Evolutionary conservation across 2,888 invertebrate genomes (phyloP), one percentile per base, ranked within the genome.

Genomic region (Auanema freiburgensis): DNA sequence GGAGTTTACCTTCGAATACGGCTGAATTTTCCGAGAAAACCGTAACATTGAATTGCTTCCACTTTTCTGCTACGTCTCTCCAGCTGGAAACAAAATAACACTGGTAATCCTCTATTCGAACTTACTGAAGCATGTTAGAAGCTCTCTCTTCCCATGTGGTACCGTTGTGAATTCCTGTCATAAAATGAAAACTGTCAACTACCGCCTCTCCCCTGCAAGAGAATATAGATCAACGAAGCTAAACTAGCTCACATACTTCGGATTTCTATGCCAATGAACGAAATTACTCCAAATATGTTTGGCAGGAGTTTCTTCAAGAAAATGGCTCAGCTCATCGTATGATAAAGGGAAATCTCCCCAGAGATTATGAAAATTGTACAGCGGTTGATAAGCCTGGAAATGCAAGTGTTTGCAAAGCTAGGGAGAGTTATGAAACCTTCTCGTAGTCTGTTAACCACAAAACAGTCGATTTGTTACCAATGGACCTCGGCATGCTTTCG

Each of bases 21-120:
- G 65, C 62, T 12, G 69, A 60, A 46, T 66, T 70, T 44, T 62
- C 63, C n/a, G 57, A 49, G 53, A 54, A 65, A 12, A 67, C 58
- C 21, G 67, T 70, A n/a, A 72, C 67, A 25, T 72, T 69, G 66
- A 64, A 72, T 40, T 65, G 51, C n/a, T 50, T 21, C 64, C 63
- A 70, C 16, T 51, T 24, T 6, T 52, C 60, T 2, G 69, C 72
- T 16, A 70, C 33, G 8, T 50, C 56, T 5, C 72, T 52, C 72
- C 72, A 72, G 10, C 65, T 60, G 51, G 18, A 46, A 5, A 24
- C n/a, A 40, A n/a, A 4, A n/a, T 14, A 10, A 3, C 41, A 46
- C 21, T 16, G n/a, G 12, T 1, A 21, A n/a, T 14, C n/a, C 18
- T n/a, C n/a, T n/a, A 25, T 1, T n/a, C 4, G 6, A 40, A 41